A percentile compares a stretch with the other conserved stretches of the same genome.
Conservation (phyloP, 2,113 vertebrate genomes). For the Brachyhypopomus occidentalis region DNA sequence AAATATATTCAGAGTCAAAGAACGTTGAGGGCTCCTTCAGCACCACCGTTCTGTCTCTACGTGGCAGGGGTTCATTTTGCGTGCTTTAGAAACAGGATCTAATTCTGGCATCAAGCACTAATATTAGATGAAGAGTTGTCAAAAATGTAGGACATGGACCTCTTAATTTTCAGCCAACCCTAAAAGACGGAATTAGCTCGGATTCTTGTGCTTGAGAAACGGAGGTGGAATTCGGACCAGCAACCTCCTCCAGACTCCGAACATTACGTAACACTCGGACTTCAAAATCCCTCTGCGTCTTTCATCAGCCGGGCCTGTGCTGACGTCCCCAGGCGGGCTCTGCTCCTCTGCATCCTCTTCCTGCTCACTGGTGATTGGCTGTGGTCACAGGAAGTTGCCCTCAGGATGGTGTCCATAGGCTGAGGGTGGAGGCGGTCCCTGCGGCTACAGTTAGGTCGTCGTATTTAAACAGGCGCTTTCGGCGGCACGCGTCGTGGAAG, state of each 20-base stretch:
- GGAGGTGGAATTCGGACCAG: neutral
- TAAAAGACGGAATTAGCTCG: slow-evolving; percentile 17
- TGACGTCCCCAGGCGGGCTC: neutral
- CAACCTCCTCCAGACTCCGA: neutral
- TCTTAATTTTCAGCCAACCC: slow-evolving; percentile 17
- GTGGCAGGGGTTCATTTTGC: slow-evolving; percentile 6
- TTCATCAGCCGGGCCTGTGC: neutral
- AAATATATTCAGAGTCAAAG: slow-evolving; percentile 16
- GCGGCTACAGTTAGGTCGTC: neutral
- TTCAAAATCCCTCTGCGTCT: neutral
- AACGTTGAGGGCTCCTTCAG: slow-evolving; percentile 4
- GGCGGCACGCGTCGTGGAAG: too few relatives aligned
- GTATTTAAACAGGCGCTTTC: slow-evolving; percentile 26
- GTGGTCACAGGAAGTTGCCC: too few relatives aligned
- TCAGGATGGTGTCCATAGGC: neutral
- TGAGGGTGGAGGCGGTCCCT: neutral
- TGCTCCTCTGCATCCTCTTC: too few relatives aligned
- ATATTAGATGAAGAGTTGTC: slow-evolving; percentile 46
- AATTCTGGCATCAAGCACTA: slow-evolving; percentile 27
- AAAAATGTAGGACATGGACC: slow-evolving; percentile 42
- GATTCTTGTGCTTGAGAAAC: slow-evolving; percentile 6
- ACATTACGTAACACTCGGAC: slow-evolving; percentile 7
- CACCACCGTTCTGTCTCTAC: neutral
- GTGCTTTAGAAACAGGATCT: slow-evolving; percentile 16
- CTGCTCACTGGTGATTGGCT: too few relatives aligned